These are phyloP conservation scores for Cyclophora punctaria DNA, from an alignment of 2,888 invertebrate genomes.

Conservation along the genomic window DNA sequence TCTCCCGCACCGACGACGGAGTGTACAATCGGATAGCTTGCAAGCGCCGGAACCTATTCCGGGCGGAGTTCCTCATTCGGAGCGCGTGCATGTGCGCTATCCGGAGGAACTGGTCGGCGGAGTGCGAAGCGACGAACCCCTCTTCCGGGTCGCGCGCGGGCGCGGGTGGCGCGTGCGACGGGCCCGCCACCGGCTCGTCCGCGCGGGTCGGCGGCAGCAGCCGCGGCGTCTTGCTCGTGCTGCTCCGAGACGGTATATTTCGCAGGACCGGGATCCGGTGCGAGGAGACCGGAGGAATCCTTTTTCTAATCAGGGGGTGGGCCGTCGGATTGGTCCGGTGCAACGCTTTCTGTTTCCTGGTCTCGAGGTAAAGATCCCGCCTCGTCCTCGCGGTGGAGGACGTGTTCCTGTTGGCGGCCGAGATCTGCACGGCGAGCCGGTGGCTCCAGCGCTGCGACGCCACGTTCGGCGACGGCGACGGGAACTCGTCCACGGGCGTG, in stretches of 20 bases:
- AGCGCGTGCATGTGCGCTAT: constrained; percentile 61
- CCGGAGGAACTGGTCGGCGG: constrained; percentile 54
- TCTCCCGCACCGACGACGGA: constrained; percentile 60
- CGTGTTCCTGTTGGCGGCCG: constrained; percentile 62
- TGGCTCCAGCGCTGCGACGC: constrained; percentile 51
- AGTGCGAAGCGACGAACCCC: constrained; percentile 46
- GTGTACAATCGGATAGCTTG: constrained; percentile 62
- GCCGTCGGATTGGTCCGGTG: constrained; percentile 58
- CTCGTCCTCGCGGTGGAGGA: constrained; percentile 56
- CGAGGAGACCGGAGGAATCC: constrained; percentile 48
- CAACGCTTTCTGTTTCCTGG: constrained; percentile 54
- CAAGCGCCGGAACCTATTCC: constrained; percentile 53
- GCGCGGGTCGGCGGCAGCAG: constrained; percentile 24
- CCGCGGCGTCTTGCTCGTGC: constrained; percentile 22
- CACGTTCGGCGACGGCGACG: constrained; percentile 20
- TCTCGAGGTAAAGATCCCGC: constrained; percentile 55
- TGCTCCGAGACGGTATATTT: constrained; percentile 32
- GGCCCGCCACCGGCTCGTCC: constrained; percentile 50
- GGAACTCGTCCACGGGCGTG: constrained; percentile 17
- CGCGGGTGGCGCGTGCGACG: constrained; percentile 34
- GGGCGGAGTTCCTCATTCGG: constrained; percentile 53
- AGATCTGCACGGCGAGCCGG: constrained; percentile 63
- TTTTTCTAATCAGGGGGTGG: constrained; percentile 51
- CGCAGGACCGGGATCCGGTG: constrained; percentile 58
- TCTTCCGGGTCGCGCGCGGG: constrained; percentile 37